Evolutionary conservation across 2,113 vertebrate genomes (phyloP), one percentile per base, ranked within the genome.

Genomic region (Mionectes macconnelli): DNA sequence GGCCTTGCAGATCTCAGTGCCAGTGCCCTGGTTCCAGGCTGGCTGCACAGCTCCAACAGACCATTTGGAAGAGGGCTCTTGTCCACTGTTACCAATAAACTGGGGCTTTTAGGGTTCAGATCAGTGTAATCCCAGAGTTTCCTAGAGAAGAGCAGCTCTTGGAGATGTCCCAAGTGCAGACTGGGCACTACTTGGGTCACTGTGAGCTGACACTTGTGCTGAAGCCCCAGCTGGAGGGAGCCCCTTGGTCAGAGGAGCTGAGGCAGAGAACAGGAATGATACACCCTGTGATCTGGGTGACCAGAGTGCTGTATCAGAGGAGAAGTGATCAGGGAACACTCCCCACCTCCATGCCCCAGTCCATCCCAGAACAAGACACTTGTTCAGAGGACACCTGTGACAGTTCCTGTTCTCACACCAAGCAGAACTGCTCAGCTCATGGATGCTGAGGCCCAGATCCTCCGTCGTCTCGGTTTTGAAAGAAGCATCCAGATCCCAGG

Each of bases 331-430:
- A 27, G 60, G 44, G 19, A 45, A 22, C 25, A 7, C 12, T 39
- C 30, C 17, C 31, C 23, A 18, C 18, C 33, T 44, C 33, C 40
- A 42, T 33, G 45, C 14, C 62, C 55, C 10, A 7, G 27, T 15
- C 55, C 69, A 10, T 21, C 24, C 25, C 68, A n/a, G 59, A 1
- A 8, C 0, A 6, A 88, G 44, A 49, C 31, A 8, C 44, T 44
- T 1, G 2, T 12, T 50, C 83, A 63, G 60, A 37, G 68, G 42
- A 33, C 35, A 20, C 2, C 1, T 0, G 0, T 15, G 70, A 2
- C 37, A 25, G 40, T 11, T 42, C 11, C 67, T 47, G 57, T 57
- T 56, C 39, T 14, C 8, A 19, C 7, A 27, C 25, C 70, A 24
- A 24, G 44, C 22, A 42, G 31, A 87, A 30, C 60, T 63, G 69